phyloP scores from a whole-genome alignment of 2,113 vertebrate genomes.

The Progne subis region DNA sequence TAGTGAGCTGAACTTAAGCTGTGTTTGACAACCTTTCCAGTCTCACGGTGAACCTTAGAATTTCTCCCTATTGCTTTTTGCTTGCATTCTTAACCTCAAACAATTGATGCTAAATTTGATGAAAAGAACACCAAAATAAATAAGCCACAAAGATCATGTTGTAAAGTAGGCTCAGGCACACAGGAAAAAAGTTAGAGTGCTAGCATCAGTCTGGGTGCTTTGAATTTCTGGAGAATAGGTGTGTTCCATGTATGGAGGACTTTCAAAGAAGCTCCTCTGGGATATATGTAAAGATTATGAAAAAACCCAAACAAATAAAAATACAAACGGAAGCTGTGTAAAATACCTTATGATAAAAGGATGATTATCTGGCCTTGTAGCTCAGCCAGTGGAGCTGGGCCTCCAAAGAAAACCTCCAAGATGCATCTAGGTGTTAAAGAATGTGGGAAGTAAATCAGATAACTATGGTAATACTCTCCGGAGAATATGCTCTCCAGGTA shows the following conservation, averaged over 20 bases:
- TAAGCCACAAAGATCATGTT: not conserved
- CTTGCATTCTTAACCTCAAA: not conserved
- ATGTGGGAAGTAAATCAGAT: not conserved
- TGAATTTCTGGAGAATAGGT: not conserved
- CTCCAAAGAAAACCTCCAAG: not conserved
- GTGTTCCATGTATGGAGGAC: not conserved
- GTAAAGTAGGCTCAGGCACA: not conserved
- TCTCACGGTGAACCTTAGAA: not conserved
- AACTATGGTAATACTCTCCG: not conserved
- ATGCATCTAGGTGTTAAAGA: not conserved
- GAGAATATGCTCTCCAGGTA: not conserved
- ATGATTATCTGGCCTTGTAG: not conserved
- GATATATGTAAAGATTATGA: not conserved
- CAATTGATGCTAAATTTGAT: constrained; percentile 10
- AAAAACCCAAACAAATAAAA: not conserved
- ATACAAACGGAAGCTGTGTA: not conserved
- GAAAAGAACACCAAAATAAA: not conserved
- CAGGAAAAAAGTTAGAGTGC: not conserved
- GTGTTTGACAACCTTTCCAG: constrained; percentile 1
- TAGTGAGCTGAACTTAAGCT: constrained; percentile 46
- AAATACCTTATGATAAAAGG: not conserved
- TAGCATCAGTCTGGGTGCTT: not conserved
- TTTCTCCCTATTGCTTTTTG: constrained; percentile 18
- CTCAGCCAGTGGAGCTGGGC: not conserved
- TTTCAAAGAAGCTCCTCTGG: not conserved